Percentiles rank a stretch among this genome's conserved stretches.
These are phyloP conservation scores for Cololabis saira DNA, from an alignment of 2,113 vertebrate genomes.

Conservation along the genomic window DNA sequence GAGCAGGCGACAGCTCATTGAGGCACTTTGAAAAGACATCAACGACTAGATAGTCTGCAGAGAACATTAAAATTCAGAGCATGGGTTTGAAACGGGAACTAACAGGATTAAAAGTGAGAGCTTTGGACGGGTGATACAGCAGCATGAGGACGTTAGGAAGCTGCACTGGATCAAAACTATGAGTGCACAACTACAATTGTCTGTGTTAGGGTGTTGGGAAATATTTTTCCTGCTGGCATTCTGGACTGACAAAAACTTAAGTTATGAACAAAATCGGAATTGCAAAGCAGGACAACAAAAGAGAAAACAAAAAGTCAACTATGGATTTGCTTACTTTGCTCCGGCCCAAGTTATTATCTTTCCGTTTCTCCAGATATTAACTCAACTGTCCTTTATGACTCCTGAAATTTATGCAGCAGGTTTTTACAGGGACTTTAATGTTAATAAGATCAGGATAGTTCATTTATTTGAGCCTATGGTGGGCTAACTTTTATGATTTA, in stretches of 20 bases:
- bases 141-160: constrained; percentile 22
- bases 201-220: background rate
- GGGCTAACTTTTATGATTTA: too few species aligned
- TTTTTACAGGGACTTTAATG: too few species aligned
- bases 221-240: too few species aligned
- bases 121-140: constrained; percentile 26
- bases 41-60: constrained; percentile 11
- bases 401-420: too few species aligned
- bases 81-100: constrained; percentile 42
- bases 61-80: constrained; percentile 27
- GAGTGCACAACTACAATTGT: background rate
- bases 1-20: background rate
- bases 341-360: too few species aligned
- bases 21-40: constrained; percentile 11
- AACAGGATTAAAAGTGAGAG: constrained; percentile 52
- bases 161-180: constrained; percentile 16
- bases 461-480: too few species aligned
- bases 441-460: too few species aligned
- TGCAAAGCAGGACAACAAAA: background rate
- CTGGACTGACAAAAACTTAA: background rate
- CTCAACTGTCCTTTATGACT: too few species aligned
- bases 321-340: too few species aligned
- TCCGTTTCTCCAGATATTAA: too few species aligned
- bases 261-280: background rate
- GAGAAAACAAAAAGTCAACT: too few species aligned